These are phyloP conservation scores for Rhadina sibilatrix DNA, from an alignment of 2,113 vertebrate species.

Conservation along the genomic window DNA sequence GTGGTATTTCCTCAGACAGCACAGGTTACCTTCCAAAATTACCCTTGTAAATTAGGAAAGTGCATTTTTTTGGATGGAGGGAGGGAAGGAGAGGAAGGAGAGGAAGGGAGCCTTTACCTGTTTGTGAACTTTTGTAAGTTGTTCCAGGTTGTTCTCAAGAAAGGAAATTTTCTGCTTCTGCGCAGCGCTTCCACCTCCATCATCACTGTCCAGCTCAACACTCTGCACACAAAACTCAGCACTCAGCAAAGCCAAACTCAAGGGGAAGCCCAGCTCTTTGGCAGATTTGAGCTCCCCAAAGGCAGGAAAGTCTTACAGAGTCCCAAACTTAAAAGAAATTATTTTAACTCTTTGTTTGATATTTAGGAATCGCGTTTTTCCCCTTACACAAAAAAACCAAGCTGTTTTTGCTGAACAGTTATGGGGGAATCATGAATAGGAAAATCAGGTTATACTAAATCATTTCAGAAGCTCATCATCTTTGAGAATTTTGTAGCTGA, in stretches of 20 bases:
- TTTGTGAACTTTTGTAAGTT: conserved; percentile 96
- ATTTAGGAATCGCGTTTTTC: accelerated
- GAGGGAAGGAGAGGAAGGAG: neutral
- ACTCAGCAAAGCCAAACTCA: neutral
- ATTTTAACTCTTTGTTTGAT: neutral
- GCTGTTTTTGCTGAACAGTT: neutral
- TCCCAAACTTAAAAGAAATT: neutral
- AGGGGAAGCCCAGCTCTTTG: neutral
- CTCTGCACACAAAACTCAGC: conserved; percentile 71
- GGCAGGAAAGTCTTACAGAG: neutral
- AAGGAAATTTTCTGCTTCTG: conserved; percentile 96
- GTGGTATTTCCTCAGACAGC: neutral
- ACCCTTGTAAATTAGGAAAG: neutral
- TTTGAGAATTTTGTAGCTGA: neutral
- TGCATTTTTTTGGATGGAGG: neutral
- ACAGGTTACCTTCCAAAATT: neutral
- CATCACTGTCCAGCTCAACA: conserved; percentile 86
- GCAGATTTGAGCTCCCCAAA: neutral
- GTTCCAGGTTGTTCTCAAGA: conserved; percentile 94
- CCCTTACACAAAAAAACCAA: neutral
- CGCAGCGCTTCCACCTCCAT: conserved; percentile 84
- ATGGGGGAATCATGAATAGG: neutral
- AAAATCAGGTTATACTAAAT: neutral
- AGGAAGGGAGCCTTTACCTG: conserved; percentile 73
- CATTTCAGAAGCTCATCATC: neutral